phyloP scores from a whole-genome alignment of 2,113 vertebrate genomes.

The Ptyas mucosa region DNA sequence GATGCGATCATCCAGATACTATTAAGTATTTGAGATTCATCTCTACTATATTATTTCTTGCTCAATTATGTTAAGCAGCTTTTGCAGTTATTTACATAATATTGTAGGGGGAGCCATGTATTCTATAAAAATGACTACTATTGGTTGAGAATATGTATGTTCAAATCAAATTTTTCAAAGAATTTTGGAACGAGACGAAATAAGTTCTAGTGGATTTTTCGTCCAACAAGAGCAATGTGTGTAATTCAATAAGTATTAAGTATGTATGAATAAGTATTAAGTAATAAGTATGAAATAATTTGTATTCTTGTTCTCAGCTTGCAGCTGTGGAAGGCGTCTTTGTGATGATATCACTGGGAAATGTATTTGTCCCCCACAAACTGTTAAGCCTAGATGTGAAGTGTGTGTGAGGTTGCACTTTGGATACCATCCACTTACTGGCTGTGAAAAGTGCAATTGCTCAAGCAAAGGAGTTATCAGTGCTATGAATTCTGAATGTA shows the following conservation, averaged over 20 bases:
- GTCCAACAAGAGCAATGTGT: fast-evolving
- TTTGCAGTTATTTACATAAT: neutral
- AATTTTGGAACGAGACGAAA: neutral
- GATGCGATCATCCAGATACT: neutral
- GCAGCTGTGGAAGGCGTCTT: constrained; percentile 77
- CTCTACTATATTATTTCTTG: neutral
- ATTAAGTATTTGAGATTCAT: neutral
- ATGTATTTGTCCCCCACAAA: constrained; percentile 88
- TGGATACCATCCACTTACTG: constrained; percentile 84
- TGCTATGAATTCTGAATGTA: constrained; percentile 69
- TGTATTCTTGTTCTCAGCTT: constrained; percentile 67
- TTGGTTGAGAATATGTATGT: neutral
- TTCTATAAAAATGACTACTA: neutral
- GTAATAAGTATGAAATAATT: constrained; percentile 24
- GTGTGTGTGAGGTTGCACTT: constrained; percentile 77
- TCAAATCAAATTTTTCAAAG: neutral
- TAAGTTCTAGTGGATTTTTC: neutral
- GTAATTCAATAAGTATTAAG: no score
- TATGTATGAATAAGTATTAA: no score
- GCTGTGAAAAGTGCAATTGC: constrained; percentile 87
- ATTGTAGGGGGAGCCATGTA: neutral
- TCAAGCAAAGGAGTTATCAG: constrained; percentile 69
- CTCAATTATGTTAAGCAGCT: neutral
- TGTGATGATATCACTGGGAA: constrained; percentile 84
- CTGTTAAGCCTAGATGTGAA: constrained; percentile 80